Percentiles rank a stretch among this genome's conserved stretches.
Conservation (phyloP, 2,797 vertebrate genomes). For the Chelidonichthys spinosus region DNA sequence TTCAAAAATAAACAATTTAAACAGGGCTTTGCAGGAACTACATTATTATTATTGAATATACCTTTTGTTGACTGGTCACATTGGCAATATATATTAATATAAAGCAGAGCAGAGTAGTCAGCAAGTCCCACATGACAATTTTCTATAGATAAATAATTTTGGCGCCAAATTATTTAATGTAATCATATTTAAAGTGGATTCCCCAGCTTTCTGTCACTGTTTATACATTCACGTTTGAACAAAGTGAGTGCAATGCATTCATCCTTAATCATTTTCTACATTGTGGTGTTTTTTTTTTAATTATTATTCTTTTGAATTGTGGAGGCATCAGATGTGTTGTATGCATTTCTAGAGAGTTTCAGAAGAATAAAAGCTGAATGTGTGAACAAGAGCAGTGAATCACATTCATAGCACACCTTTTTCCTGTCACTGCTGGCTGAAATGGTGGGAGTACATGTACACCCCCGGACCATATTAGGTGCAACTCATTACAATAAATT, state of each 20-base stretch:
- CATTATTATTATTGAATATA: slow-evolving; percentile 69
- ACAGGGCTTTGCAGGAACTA: slow-evolving; percentile 77
- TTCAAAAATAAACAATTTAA: slow-evolving; percentile 87
- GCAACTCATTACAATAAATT: background rate
- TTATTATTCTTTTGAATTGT: background rate
- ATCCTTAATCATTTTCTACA: slow-evolving; percentile 5
- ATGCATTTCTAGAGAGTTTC: background rate
- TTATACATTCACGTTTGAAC: background rate
- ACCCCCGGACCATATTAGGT: background rate
- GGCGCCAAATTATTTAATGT: background rate
- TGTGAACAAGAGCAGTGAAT: slow-evolving; percentile 2
- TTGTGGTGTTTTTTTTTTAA: background rate
- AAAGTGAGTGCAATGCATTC: background rate
- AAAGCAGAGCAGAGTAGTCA: background rate
- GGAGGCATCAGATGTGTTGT: background rate
- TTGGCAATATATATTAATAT: background rate
- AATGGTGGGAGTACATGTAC: background rate
- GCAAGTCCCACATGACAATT: background rate
- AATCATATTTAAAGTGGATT: background rate
- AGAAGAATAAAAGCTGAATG: slow-evolving; percentile 2
- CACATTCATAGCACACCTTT: background rate
- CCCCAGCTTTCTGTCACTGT: background rate
- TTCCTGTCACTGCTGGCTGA: background rate
- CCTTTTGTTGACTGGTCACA: slow-evolving; percentile 26
- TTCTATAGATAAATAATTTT: background rate